Percentiles rank a stretch among this genome's conserved stretches.
These are phyloP conservation scores for Diabrotica undecimpunctata DNA, from an alignment of 1,140 invertebrate genomes.

Conservation along the genomic window DNA sequence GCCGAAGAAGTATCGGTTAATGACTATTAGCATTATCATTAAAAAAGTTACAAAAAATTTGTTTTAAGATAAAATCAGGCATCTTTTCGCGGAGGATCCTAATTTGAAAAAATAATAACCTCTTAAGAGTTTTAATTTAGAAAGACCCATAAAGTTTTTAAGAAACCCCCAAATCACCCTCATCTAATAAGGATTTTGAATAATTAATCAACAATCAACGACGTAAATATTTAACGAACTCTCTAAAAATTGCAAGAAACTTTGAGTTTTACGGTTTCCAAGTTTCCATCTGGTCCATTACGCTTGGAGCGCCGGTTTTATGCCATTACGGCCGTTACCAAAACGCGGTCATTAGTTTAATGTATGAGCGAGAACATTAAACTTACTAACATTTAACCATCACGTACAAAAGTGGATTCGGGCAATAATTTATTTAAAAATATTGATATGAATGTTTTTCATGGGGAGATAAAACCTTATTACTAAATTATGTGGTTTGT, in stretches of 20 bases:
- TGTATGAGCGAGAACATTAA: neutral
- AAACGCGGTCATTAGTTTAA: neutral
- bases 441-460: too few species aligned
- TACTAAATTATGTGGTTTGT: too few species aligned
- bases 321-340: neutral
- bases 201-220: constrained; percentile 1
- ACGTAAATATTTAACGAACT: neutral
- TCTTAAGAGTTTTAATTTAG: neutral
- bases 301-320: neutral
- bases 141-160: neutral
- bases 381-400: neutral
- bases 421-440: too few species aligned
- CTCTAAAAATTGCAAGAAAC: constrained; percentile 2
- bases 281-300: neutral
- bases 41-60: neutral
- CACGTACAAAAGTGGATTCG: too few species aligned
- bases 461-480: too few species aligned
- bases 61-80: neutral
- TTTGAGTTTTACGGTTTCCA: neutral
- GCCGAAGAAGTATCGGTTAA: too few species aligned
- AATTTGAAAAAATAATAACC: constrained; percentile 1
- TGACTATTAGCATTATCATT: too few species aligned
- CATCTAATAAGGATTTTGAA: neutral
- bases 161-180: neutral
- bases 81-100: neutral